Conservation (phyloP, 2,113 vertebrate genomes). For the Lates calcarifer region DNA sequence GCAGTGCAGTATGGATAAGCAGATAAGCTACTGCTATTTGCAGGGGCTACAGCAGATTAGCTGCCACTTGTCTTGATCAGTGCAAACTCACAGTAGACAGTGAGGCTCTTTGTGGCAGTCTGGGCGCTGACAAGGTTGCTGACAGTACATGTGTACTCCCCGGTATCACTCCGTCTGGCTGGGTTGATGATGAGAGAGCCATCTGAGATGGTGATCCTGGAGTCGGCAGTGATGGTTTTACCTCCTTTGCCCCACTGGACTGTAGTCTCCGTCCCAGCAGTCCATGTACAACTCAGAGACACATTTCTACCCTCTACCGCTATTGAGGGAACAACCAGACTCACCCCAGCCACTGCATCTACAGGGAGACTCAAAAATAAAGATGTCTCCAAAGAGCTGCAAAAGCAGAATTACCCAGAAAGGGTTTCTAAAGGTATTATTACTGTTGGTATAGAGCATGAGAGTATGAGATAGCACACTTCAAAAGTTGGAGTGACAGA, state of each 20-base stretch:
- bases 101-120: slow-evolving; percentile 69
- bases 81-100: slow-evolving; percentile 83
- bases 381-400: background rate
- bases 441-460: slow-evolving; percentile 4
- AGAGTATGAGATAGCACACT: slow-evolving; percentile 20
- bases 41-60: slow-evolving; percentile 61
- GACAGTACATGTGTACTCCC: slow-evolving; percentile 81
- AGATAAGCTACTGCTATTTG: slow-evolving; percentile 64
- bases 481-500: slow-evolving; percentile 56
- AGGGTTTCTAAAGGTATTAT: slow-evolving; percentile 19
- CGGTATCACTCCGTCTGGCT: slow-evolving; percentile 73
- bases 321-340: slow-evolving; percentile 70
- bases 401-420: slow-evolving; percentile 7
- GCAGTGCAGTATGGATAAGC: slow-evolving; percentile 46
- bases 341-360: slow-evolving; percentile 77
- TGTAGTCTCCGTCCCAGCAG: slow-evolving; percentile 63
- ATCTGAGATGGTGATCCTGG: slow-evolving; percentile 72
- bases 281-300: slow-evolving; percentile 78
- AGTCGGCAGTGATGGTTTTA: slow-evolving; percentile 49
- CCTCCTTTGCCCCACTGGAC: slow-evolving; percentile 80
- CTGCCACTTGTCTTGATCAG: slow-evolving; percentile 48
- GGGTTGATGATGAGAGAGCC: slow-evolving; percentile 80
- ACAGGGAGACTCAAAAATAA: slow-evolving; percentile 4
- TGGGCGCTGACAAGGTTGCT: slow-evolving; percentile 80
- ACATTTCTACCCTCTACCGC: slow-evolving; percentile 77